Evolutionary conservation across 2,888 invertebrate species (phyloP).

Genomic region (Platyscelio sp.): DNA sequence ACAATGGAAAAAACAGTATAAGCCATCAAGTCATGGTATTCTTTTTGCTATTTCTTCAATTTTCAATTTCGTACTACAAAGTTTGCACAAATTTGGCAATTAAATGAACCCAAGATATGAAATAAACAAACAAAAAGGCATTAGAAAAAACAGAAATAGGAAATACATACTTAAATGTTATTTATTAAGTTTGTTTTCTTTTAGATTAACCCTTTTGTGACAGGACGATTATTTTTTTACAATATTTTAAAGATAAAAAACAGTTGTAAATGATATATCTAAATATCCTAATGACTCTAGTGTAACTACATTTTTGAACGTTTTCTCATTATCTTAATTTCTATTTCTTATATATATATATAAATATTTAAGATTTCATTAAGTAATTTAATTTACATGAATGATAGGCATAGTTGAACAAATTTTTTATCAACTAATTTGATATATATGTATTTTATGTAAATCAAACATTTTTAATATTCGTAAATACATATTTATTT

Average conservation of each 20-base stretch:
- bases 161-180: no score
- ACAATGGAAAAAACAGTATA: conserved; percentile 82
- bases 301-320: no score
- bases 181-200: conserved; percentile 15
- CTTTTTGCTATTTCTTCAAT: conserved; percentile 55
- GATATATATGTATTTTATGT: conserved; percentile 39
- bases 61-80: conserved; percentile 40
- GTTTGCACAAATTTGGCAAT: conserved; percentile 26
- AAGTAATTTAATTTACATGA: conserved; percentile 26
- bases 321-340: no score
- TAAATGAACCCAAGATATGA: conserved; percentile 31
- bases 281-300: conserved; percentile 10
- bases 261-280: not conserved
- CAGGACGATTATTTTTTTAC: conserved; percentile 31
- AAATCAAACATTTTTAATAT: conserved; percentile 20
- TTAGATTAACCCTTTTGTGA: conserved; percentile 63
- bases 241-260: no score
- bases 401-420: not conserved
- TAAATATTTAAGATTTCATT: conserved; percentile 6
- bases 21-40: conserved; percentile 81
- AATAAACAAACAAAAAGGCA: conserved; percentile 15
- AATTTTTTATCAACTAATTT: conserved; percentile 32
- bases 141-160: no score
- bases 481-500: conserved; percentile 44
- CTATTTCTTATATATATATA: conserved; percentile 1